Evolutionary conservation across 2,888 invertebrate genomes (phyloP), one percentile per base, ranked within the genome.

Genomic region (Drosophila glabriapex): DNA sequence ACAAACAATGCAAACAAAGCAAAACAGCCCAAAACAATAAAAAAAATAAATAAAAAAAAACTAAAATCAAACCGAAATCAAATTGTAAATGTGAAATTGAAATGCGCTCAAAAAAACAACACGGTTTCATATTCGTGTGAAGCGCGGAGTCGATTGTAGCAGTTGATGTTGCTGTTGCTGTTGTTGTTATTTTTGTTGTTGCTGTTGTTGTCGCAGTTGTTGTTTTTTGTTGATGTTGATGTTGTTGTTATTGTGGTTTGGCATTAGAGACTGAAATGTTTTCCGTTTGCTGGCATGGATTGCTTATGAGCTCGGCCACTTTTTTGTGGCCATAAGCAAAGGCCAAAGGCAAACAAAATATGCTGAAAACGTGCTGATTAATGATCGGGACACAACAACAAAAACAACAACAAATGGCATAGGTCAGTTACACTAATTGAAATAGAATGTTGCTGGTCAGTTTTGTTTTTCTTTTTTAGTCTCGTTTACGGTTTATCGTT

Each of bases 371-470:
- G 82, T 88, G 90, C 86, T 85, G 90, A 87, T 90, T 88, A 87
- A 90, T 87, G 86, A 74, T 76, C 61, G 58, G 43, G 63, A 31
- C 74, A 53, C 49, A 29, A 58, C 33, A 85, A 41, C 22, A 46
- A 9, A 7, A 29, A 58, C 37, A 83, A n/a, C 46, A 46, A 9
- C 25, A 46, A 90, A 88, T 89, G 74, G 76, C 90, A 90, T 90
- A 88, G 87, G 87, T 88, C 87, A 88, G 87, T 88, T 85, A 85
- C 77, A 80, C 89, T 86, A 86, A 86, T 86, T 86, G 89, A 87
- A 89, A 89, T 87, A 86, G 85, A 86, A 86, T 86, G 87, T 78
- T 82, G 65, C 31, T 39, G 53, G 65, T 53, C 67, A 61, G 68
- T 74, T 67, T 37, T 53, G 39, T 50, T 22, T 62, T 1, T 37